Percentiles rank a stretch among this genome's conserved stretches.
Evolutionary conservation across 2,113 vertebrate genomes (phyloP).

Genomic region (Anolis carolinensis): DNA sequence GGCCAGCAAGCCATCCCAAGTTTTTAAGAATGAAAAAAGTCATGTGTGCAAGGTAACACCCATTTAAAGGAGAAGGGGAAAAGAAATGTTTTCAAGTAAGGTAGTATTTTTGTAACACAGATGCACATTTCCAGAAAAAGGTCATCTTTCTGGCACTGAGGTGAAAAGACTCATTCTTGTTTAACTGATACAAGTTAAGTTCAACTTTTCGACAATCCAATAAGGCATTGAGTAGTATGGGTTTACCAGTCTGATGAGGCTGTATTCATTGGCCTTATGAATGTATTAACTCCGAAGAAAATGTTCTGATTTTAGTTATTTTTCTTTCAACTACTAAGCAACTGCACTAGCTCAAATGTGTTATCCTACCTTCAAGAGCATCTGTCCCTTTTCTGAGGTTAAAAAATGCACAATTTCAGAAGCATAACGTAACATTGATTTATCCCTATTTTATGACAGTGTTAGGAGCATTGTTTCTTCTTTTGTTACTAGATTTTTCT

Average conservation of each 20-base stretch:
- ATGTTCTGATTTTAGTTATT: neutral
- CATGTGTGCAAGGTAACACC: neutral
- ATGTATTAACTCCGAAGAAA: neutral
- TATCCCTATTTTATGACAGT: neutral
- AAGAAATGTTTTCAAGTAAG: constrained; percentile 4
- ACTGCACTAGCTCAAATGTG: neutral
- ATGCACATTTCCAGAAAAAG: constrained; percentile 18
- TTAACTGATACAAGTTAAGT: neutral
- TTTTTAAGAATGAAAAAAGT: neutral
- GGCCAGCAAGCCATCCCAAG: neutral
- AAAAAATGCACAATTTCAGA: neutral
- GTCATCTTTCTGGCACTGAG: constrained; percentile 14
- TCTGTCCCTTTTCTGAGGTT: neutral
- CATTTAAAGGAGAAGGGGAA: neutral
- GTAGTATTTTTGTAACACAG: neutral
- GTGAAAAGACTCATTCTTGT: constrained; percentile 7
- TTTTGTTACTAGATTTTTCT: neutral
- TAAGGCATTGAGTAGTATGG: constrained; percentile 3
- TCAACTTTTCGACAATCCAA: neutral
- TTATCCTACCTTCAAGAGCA: neutral
- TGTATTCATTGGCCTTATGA: neutral
- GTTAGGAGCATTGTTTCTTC: neutral
- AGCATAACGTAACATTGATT: neutral
- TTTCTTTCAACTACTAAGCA: neutral
- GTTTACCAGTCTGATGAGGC: neutral